Evolutionary conservation across 1,140 invertebrate species (phyloP).

Genomic region (Gryon sp.): DNA sequence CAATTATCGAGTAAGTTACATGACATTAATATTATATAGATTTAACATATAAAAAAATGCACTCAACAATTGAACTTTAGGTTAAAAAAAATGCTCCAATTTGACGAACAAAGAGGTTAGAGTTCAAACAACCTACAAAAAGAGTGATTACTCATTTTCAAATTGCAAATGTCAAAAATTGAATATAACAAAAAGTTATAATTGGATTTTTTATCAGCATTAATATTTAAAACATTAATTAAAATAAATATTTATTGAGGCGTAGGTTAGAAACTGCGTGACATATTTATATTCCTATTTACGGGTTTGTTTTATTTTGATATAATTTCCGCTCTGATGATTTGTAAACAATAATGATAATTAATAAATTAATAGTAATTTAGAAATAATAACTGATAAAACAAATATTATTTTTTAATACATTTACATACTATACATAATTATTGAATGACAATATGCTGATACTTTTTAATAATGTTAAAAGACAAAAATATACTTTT

Average conservation of each 20-base stretch:
- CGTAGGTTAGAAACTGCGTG: constrained; percentile 5
- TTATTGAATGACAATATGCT: no score
- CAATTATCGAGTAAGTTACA: constrained; percentile 40
- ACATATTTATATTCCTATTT: constrained; percentile 26
- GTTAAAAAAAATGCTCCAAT: constrained; percentile 1
- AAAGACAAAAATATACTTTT: no score
- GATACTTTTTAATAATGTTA: no score
- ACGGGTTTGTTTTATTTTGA: constrained; percentile 20
- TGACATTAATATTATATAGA: background rate
- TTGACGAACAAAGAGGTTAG: constrained; percentile 13
- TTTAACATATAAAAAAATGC: constrained; percentile 3
- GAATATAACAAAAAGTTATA: background rate
- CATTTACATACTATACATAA: no score
- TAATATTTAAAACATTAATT: no score
- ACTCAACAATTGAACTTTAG: background rate
- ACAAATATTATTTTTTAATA: background rate
- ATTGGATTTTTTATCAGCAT: no score
- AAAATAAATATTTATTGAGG: background rate
- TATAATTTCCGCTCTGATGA: background rate
- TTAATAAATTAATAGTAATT: no score
- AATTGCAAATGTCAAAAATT: background rate
- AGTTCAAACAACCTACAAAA: constrained; percentile 5
- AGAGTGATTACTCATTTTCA: background rate
- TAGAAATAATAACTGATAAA: no score
- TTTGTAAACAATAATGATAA: constrained; percentile 24